phyloP scores from a whole-genome alignment of 2,888 invertebrate genomes.

The Molanna angustata region DNA sequence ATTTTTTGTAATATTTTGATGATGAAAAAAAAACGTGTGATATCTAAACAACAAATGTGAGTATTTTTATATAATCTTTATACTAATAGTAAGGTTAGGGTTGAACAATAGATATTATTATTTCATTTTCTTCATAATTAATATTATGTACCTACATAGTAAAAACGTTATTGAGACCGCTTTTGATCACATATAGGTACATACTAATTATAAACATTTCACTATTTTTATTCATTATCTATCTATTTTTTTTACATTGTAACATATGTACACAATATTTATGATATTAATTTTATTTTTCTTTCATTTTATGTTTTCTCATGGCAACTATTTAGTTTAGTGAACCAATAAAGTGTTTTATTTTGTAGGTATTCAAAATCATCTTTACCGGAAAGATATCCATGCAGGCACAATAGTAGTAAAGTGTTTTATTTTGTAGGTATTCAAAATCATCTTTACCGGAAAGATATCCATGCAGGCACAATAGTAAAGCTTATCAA shows the following conservation, averaged over 20 bases:
- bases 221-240: not conserved
- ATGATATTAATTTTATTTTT: constrained; percentile 2
- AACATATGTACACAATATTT: not conserved
- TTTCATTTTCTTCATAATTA: not conserved
- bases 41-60: not conserved
- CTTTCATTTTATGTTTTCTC: constrained; percentile 3
- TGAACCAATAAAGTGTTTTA: not conserved
- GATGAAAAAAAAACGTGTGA: not conserved
- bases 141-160: not conserved
- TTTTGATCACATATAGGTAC: not conserved
- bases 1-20: too few species aligned
- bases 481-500: not conserved
- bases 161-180: not conserved
- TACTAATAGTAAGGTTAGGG: not conserved
- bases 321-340: not conserved
- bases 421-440: too few species aligned
- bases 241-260: not conserved
- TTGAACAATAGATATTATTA: not conserved
- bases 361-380: not conserved
- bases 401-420: not conserved
- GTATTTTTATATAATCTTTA: not conserved
- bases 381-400: not conserved
- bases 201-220: not conserved
- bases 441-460: not conserved
- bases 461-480: not conserved